A percentile compares a stretch with the other conserved stretches of the same genome.
Conservation (phyloP, 2,113 vertebrate species). For the Ceratotherium simum region DNA sequence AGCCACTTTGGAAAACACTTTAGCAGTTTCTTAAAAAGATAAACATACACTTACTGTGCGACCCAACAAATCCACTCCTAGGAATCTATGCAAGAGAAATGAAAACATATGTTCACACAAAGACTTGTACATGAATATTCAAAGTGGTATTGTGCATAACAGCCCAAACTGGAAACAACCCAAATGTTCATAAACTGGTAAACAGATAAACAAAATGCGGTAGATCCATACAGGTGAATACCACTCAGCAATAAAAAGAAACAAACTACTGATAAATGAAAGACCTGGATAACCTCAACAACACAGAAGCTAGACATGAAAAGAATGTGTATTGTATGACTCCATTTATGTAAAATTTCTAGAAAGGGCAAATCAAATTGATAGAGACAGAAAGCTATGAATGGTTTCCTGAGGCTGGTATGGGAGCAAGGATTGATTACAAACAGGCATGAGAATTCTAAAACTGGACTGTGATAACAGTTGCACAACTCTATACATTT, state of each 20-base stretch:
- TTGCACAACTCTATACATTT: not conserved
- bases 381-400: not conserved
- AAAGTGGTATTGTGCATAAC: not conserved
- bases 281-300: not conserved
- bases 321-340: not conserved
- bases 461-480: not conserved
- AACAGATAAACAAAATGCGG: not conserved
- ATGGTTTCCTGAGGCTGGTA: not conserved
- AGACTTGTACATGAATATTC: not conserved
- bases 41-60: not conserved
- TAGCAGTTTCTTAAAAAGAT: not conserved
- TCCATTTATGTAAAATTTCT: not conserved
- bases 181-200: not conserved
- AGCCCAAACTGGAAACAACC: not conserved
- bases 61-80: not conserved
- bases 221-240: not conserved
- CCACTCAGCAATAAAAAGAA: not conserved
- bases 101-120: not conserved
- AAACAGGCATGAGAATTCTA: not conserved
- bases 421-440: not conserved
- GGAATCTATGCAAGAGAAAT: not conserved
- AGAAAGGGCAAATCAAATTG: not conserved
- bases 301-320: not conserved
- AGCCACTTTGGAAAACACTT: not conserved
- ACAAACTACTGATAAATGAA: not conserved